Base-by-base conservation (phyloP, 1,140 invertebrate genomes). In the Bombus fervidus region DNA sequence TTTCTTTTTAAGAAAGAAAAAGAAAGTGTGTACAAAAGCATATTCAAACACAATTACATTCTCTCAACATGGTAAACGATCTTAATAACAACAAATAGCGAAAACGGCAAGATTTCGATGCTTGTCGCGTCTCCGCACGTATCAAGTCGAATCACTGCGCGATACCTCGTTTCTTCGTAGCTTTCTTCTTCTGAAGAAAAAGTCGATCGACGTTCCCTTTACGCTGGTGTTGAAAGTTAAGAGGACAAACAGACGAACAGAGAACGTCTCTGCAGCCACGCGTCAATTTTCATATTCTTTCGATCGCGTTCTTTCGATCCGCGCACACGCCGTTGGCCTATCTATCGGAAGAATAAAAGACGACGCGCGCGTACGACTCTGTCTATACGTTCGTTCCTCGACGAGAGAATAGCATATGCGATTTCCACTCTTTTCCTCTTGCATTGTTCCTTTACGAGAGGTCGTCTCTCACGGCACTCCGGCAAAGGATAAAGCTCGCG, bases 341-440 rank as follows among this genome's bases (percentile, higher is more conserved):
- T 9, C 76, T 74, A 88, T 75, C 31, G 79, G n/a, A n/a, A 59
- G 62, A 88, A 87, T 87, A 87, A 87, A 79, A 28, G 59, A 37
- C 59, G 59, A 62, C 3, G 57, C 47, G 25, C 53, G n/a, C 34
- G 28, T 53, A 53, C 9, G 66, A 43, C 47, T 25, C 43, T 37
- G n/a, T 25, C 59, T 66, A n/a, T 68, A 68, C 39, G 13, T 47
- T 39, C 37, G 15, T 28, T n/a, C 34, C 72, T 28, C 8, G 22
- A 15, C 39, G 43, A 39, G 12, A 31, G 79, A 41, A 87, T 79
- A 83, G 72, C 86, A 31, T 75, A 74, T 53, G 71, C 57, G 78
- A 79, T 69, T 62, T 22, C 78, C 43, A 31, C n/a, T 57, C 68
- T 37, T 18, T 59, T 68, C 66, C 47, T 78, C 75, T 59, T 64